These are phyloP conservation scores for Apodemus speciosus DNA, from an alignment of 2,113 vertebrate species.

Conservation along the genomic window DNA sequence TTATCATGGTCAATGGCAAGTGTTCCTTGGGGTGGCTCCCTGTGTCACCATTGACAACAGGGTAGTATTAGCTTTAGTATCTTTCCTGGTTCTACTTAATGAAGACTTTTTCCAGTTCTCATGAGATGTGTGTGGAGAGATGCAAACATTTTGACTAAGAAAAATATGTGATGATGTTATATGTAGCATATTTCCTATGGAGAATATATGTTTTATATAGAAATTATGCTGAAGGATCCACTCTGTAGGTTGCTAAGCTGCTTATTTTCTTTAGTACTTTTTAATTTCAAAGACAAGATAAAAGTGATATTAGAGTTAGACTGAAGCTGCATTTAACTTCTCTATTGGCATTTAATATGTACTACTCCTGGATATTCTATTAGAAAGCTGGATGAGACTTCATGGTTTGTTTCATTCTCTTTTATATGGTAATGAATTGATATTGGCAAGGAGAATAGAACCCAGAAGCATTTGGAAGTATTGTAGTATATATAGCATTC, in stretches of 20 bases:
- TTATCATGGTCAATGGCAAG: background rate
- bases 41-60: background rate
- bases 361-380: background rate
- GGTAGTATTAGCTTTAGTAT: background rate
- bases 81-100: background rate
- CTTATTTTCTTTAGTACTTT: slow-evolving; percentile 31
- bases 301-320: background rate
- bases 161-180: background rate
- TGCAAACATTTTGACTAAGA: background rate
- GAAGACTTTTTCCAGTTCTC: background rate
- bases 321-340: background rate
- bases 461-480: background rate
- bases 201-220: background rate
- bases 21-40: background rate
- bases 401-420: slow-evolving; percentile 29
- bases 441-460: background rate
- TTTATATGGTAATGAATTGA: slow-evolving; percentile 1
- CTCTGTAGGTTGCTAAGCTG: background rate
- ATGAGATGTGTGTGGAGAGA: background rate
- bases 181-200: background rate
- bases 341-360: background rate
- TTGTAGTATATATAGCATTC: background rate
- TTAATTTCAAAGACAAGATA: slow-evolving; percentile 17
- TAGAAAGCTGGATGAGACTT: background rate
- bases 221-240: slow-evolving; percentile 18